phyloP scores from a whole-genome alignment of 2,113 vertebrate species.

The Cinclus cinclus region DNA sequence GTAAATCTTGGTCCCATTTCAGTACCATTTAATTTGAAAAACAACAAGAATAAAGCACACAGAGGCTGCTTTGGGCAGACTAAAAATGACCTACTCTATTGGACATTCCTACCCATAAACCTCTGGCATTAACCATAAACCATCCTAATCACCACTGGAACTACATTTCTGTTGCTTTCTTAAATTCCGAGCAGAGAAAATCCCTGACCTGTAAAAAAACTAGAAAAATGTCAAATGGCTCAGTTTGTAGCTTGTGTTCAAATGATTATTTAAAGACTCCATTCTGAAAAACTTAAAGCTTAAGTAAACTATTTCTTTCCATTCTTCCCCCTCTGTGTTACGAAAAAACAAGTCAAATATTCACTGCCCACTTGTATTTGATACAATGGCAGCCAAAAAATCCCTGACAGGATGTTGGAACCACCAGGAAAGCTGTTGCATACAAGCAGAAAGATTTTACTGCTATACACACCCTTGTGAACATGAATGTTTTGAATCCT shows the following conservation, averaged over 20 bases:
- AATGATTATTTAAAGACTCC: constrained; percentile 54
- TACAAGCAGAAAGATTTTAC: neutral
- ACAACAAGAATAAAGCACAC: neutral
- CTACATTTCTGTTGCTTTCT: neutral
- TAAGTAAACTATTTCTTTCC: constrained; percentile 7
- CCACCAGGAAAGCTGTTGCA: neutral
- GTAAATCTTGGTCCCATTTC: neutral
- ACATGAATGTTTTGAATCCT: neutral
- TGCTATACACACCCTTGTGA: neutral
- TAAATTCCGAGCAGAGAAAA: constrained; percentile 21
- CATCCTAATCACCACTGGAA: constrained; percentile 4
- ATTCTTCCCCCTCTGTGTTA: neutral
- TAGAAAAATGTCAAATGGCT: constrained; percentile 32
- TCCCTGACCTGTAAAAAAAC: constrained; percentile 12
- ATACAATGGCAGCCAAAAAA: neutral
- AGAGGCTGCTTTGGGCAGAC: neutral
- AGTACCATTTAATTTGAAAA: constrained; percentile 24
- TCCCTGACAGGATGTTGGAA: neutral
- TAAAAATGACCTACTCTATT: neutral
- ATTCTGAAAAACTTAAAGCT: constrained; percentile 42
- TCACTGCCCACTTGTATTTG: neutral
- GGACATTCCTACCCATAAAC: constrained; percentile 15
- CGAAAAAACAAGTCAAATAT: neutral
- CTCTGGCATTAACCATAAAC: constrained; percentile 7
- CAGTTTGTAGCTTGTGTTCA: constrained; percentile 9